Percentiles rank a stretch among this genome's conserved stretches.
Evolutionary conservation across 2,797 vertebrate genomes (phyloP).

Genomic region (Hoplostethus mediterraneus): DNA sequence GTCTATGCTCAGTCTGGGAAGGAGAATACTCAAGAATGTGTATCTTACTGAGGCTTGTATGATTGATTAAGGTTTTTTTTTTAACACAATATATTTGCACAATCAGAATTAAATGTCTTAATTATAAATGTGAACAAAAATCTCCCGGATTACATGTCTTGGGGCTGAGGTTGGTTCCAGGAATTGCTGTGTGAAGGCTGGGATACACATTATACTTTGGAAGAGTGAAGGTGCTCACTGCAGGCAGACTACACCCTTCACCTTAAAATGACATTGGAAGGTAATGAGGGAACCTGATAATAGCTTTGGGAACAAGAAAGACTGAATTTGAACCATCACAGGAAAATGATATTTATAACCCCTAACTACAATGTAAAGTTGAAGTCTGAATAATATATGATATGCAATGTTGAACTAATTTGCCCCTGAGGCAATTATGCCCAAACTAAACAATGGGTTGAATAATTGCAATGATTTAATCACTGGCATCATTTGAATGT

Average conservation of each 20-base stretch:
- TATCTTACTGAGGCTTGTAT: too few species aligned
- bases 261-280: neutral
- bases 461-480: conserved; percentile 1
- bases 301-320: neutral
- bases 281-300: neutral
- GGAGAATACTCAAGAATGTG: too few species aligned
- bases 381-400: conserved; percentile 4
- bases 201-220: neutral
- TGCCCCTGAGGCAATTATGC: neutral
- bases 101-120: too few species aligned
- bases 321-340: conserved; percentile 2
- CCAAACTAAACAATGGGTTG: neutral
- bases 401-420: too few species aligned
- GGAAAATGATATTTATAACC: neutral
- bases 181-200: neutral
- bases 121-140: too few species aligned
- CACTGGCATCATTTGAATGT: too few species aligned
- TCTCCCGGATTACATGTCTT: too few species aligned
- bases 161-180: neutral
- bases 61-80: too few species aligned
- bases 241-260: too few species aligned
- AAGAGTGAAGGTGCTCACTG: too few species aligned
- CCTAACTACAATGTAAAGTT: neutral
- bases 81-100: too few species aligned
- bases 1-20: neutral